Base-by-base conservation (phyloP, 1,140 invertebrate species). In the Sinella curviseta region DNA sequence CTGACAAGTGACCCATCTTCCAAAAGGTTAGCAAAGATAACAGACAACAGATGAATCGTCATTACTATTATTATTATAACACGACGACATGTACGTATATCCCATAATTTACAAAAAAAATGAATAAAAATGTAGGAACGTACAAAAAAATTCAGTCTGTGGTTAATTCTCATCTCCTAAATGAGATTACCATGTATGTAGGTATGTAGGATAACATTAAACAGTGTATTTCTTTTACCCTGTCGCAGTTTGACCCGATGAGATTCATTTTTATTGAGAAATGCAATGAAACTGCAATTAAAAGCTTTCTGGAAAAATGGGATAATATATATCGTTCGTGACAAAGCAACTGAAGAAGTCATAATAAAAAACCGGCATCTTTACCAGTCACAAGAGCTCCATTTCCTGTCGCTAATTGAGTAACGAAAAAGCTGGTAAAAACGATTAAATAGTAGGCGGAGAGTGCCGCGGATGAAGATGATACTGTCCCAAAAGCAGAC, bases 1-100 rank as follows among this genome's bases (percentile, higher is more conserved):
- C 74, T 75, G 74, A 75, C 74, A 70, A 70, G 65, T 70, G 65
- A 70, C 65, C 65, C 65, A 70, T 70, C 65, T 70, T 70, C 65
- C 31, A 30, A 70, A 70, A 70, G 65, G 65, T 70, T 70, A 70
- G 65, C 8, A 14, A 8, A 31, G 26, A 33, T 30, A 31, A 70
- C 55, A 60, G 55, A 60, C 30, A 70, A 70, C 65, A 70, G 65
- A 70, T 70, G 65, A 70, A 70, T 8, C 26, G 26, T 70, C 57
- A 17, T 14, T 17, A 8, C 39, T 8, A 60, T 30, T 28, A 31
- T 74, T 26, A 16, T 36, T 74, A 17, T 74, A 8, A 20, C 70
- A 16, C 60, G 8, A 24, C n/a, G 24, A n/a, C n/a, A 67, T 30
- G n/a, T 67, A 24, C n/a, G 4, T 67, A 24, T 24, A 30, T 67